Base-by-base conservation (phyloP, 2,888 invertebrate genomes). In the Dryadula phaetusa region DNA sequence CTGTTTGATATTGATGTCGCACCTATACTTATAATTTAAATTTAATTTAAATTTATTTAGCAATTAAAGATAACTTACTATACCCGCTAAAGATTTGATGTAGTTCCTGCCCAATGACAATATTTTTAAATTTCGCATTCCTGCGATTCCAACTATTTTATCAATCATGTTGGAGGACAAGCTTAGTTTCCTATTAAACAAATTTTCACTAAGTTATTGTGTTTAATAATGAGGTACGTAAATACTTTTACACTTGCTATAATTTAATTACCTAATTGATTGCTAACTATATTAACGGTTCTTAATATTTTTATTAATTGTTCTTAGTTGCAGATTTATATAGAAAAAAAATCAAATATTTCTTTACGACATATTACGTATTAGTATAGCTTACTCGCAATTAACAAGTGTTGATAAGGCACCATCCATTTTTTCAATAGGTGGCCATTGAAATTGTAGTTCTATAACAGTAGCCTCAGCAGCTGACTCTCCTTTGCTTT, bases 341-440 rank as follows among this genome's bases (percentile, higher is more conserved):
- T n/a, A n/a, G n/a, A n/a, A n/a, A n/a, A n/a, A n/a, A n/a, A n/a
- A n/a, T n/a, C n/a, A n/a, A n/a, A n/a, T n/a, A n/a, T n/a, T n/a
- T n/a, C n/a, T n/a, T n/a, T n/a, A n/a, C n/a, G n/a, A n/a, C n/a
- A n/a, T n/a, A n/a, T n/a, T n/a, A n/a, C n/a, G n/a, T n/a, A n/a
- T n/a, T n/a, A n/a, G 5, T 10, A 16, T 28, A 5, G 28, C 94
- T 90, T 87, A 97, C 96, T 96, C 95, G 93, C 98, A 98, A 71
- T 93, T 94, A 0, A 93, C 89, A 18, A 99, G 91, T 0, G 95
- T 95, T 1, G 96, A 95, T n/a, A 99, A 92, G 4, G 96, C 95
- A 56, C 95, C 96, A 80, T 99, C 99, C 97, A 99, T 98, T 90
- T 97, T 98, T 81, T 99, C 98, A 65, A 99, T 97, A 0, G 98